Percentiles rank a stretch among this genome's conserved stretches.
Conservation (phyloP, 1,140 invertebrate species). For the Hesperophylax magnus region DNA sequence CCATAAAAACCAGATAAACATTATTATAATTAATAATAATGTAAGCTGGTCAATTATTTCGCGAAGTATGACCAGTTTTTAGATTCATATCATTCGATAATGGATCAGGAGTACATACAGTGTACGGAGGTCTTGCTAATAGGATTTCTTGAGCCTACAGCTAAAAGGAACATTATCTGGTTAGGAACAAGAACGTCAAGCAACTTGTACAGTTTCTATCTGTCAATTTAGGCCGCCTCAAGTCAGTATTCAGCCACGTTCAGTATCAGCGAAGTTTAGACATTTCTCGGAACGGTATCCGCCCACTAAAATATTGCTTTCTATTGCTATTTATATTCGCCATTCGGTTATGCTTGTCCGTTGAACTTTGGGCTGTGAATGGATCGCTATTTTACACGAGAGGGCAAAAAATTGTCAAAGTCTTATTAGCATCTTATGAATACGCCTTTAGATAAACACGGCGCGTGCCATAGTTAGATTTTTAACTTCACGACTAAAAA, state of each 20-base stretch:
- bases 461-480: no score
- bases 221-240: background rate
- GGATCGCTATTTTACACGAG: background rate
- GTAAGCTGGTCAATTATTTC: no score
- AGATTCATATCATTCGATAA: no score
- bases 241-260: background rate
- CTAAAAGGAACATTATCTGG: background rate
- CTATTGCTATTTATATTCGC: constrained; percentile 30
- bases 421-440: constrained; percentile 53
- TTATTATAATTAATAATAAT: no score
- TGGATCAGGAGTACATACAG: no score
- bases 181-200: constrained; percentile 6
- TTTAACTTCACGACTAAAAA: no score
- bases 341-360: constrained; percentile 29
- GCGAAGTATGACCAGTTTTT: no score
- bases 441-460: background rate
- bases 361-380: constrained; percentile 27
- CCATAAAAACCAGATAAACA: no score
- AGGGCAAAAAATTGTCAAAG: constrained; percentile 29
- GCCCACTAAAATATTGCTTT: constrained; percentile 28
- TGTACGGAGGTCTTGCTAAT: no score
- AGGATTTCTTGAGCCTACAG: background rate
- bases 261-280: background rate
- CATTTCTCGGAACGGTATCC: constrained; percentile 36
- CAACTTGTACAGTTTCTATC: background rate